These are phyloP conservation scores for Orycteropus afer DNA, from an alignment of 2,113 vertebrate species.

Conservation along the genomic window DNA sequence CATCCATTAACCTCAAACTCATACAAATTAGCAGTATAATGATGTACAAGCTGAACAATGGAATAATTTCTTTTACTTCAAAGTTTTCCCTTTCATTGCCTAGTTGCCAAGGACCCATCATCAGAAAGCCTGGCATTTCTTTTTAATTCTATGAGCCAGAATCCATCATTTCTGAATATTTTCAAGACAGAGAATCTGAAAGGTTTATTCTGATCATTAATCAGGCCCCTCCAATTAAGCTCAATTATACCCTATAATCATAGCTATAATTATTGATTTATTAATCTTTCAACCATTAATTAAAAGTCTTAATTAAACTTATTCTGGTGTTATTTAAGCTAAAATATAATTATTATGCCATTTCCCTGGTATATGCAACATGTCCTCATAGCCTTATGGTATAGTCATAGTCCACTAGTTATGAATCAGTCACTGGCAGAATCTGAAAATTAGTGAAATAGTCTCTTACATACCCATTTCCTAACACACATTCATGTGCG, in stretches of 20 bases:
- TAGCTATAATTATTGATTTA: slow-evolving; percentile 90
- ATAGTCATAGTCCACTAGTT: slow-evolving; percentile 53
- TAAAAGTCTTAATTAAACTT: slow-evolving; percentile 87
- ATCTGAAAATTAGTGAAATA: slow-evolving; percentile 24
- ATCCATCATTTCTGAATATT: slow-evolving; percentile 83
- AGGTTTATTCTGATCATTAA: slow-evolving; percentile 87
- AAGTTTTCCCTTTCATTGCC: slow-evolving; percentile 50
- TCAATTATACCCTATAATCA: slow-evolving; percentile 88
- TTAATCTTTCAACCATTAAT: slow-evolving; percentile 89
- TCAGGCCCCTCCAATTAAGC: slow-evolving; percentile 87
- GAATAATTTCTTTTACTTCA: slow-evolving; percentile 60
- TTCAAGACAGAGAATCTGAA: slow-evolving; percentile 82
- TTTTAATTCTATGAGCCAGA: slow-evolving; percentile 74
- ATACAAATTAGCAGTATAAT: slow-evolving; percentile 13
- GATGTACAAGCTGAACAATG: slow-evolving; percentile 48
- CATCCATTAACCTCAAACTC: slow-evolving; percentile 34
- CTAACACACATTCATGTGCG: neutral
- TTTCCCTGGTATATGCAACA: slow-evolving; percentile 82
- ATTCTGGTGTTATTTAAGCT: slow-evolving; percentile 85
- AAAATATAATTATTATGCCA: slow-evolving; percentile 87
- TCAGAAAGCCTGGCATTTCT: slow-evolving; percentile 66
- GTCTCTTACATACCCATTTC: neutral
- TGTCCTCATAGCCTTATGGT: slow-evolving; percentile 72
- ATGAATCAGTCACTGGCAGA: slow-evolving; percentile 41
- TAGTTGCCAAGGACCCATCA: slow-evolving; percentile 56